phyloP scores from a whole-genome alignment of 2,888 invertebrate genomes.

The Chaetogeoica ovagalla region DNA sequence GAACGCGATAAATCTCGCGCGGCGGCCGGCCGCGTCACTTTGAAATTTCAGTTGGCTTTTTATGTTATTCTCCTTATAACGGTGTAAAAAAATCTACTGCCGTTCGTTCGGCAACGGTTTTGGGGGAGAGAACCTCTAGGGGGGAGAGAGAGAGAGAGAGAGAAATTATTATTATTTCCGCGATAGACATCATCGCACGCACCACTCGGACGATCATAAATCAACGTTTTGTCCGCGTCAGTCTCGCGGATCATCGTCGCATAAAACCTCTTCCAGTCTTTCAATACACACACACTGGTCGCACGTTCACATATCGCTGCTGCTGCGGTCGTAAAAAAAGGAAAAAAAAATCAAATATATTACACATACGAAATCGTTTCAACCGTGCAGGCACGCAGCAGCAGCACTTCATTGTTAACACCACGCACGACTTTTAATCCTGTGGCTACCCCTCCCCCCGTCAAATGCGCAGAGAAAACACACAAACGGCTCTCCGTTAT shows the following conservation, averaged over 20 bases:
- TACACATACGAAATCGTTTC: not conserved
- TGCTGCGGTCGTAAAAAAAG: constrained; percentile 22
- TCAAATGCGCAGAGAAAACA: not conserved
- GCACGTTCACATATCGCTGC: not conserved
- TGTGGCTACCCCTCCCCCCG: not conserved
- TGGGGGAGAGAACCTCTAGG: too few relatives aligned
- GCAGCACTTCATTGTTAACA: constrained; percentile 33
- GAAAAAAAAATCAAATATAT: not conserved
- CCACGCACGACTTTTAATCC: constrained; percentile 44
- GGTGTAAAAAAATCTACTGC: too few relatives aligned
- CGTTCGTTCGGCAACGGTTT: too few relatives aligned
- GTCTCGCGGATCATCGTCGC: constrained; percentile 28
- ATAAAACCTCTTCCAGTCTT: constrained; percentile 43
- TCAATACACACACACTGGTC: constrained; percentile 6
- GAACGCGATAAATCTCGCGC: too few relatives aligned
- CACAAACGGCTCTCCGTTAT: not conserved
- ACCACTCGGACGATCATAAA: constrained; percentile 21
- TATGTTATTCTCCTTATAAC: too few relatives aligned
- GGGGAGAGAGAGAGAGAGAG: too few relatives aligned
- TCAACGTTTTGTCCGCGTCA: constrained; percentile 48
- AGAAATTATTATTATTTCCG: constrained; percentile 13
- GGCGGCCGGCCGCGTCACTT: too few relatives aligned
- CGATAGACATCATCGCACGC: not conserved
- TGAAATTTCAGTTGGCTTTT: too few relatives aligned
- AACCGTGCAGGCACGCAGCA: not conserved